These are phyloP conservation scores for Synodontis membranacea DNA, from an alignment of 2,113 vertebrate genomes.

Conservation along the genomic window DNA sequence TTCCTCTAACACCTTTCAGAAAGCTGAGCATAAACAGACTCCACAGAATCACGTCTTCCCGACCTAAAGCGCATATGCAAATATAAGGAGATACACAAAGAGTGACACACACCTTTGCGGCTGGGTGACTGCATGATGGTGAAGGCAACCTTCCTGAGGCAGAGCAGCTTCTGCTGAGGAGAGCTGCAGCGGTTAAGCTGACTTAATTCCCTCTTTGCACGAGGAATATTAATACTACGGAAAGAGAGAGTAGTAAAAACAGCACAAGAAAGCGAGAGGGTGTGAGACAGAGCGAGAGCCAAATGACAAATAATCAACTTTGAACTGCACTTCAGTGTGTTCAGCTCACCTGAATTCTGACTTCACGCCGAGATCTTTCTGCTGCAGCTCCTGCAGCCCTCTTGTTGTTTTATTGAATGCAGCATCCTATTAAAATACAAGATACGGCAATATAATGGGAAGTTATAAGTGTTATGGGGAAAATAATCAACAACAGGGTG, in stretches of 20 bases:
- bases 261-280: not conserved
- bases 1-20: not conserved
- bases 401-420: constrained; percentile 95
- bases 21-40: not conserved
- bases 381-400: constrained; percentile 93
- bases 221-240: constrained; percentile 87
- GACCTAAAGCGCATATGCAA: not conserved
- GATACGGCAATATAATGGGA: not conserved
- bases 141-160: constrained; percentile 83
- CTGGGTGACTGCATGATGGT: constrained; percentile 84
- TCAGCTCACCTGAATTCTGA: constrained; percentile 87
- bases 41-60: not conserved
- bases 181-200: constrained; percentile 89
- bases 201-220: constrained; percentile 88
- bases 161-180: constrained; percentile 91
- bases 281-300: not conserved
- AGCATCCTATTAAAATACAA: constrained; percentile 80
- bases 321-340: not conserved
- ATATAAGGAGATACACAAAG: not conserved
- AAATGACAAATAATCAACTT: not conserved
- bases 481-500: not conserved
- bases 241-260: not conserved
- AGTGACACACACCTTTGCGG: constrained; percentile 80
- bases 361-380: constrained; percentile 92
- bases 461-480: not conserved